Conservation (phyloP, 30 jellyfish, hydroid and myxozoan species). For the Pelagia noctiluca region DNA sequence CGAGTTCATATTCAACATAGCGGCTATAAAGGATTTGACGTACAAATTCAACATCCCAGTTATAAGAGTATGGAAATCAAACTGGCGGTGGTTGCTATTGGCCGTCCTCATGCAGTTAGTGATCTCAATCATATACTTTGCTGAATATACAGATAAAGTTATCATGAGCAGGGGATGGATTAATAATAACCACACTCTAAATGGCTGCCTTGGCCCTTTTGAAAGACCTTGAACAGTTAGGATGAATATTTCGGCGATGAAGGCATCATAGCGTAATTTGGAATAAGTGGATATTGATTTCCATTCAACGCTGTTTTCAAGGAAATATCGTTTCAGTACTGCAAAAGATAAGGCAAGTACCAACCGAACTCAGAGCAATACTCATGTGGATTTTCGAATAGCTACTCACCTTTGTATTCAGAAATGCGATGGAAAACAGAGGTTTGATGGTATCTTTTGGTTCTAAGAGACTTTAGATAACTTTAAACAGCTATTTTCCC, state of each 20-base stretch:
- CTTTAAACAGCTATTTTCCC: too few relatives aligned
- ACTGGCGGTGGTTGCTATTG: constrained; percentile 52
- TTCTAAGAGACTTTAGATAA: too few relatives aligned
- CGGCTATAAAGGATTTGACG: constrained; percentile 36
- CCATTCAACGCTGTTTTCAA: too few relatives aligned
- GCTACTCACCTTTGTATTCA: background rate
- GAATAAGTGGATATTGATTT: too few relatives aligned
- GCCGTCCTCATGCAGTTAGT: constrained; percentile 32
- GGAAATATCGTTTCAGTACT: too few relatives aligned
- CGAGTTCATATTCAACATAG: constrained; percentile 41
- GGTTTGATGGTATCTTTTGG: too few relatives aligned
- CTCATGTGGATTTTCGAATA: too few relatives aligned
- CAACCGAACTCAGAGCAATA: too few relatives aligned
- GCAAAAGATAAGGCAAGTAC: too few relatives aligned
- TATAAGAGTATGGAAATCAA: constrained; percentile 60
- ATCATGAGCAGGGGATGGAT: constrained; percentile 5
- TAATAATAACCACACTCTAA: background rate
- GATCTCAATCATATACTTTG: constrained; percentile 35
- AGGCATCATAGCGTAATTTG: background rate
- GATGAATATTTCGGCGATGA: background rate
- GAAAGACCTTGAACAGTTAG: background rate
- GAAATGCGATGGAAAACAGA: background rate
- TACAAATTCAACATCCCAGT: constrained; percentile 62
- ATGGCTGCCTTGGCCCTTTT: background rate
- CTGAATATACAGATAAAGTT: constrained; percentile 60